phyloP scores from a whole-genome alignment of 2,797 vertebrate species.

The Brachymystax lenok region DNA sequence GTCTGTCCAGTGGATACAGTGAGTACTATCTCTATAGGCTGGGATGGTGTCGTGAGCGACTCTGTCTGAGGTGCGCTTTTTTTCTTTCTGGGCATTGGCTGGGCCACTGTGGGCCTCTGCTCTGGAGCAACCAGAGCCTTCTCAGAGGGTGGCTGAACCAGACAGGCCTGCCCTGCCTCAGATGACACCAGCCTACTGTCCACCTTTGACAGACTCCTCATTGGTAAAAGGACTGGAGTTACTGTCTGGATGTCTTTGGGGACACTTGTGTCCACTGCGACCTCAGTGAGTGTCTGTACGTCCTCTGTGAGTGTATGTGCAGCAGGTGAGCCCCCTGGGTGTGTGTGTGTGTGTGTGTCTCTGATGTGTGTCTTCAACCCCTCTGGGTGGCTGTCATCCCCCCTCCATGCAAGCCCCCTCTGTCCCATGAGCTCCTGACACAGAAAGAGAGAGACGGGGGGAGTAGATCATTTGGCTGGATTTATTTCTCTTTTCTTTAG shows the following conservation, averaged over 20 bases:
- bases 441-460: slow-evolving; percentile 69
- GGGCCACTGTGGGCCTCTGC: slow-evolving; percentile 9
- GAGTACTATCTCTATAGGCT: background rate
- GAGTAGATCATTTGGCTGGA: slow-evolving; percentile 57
- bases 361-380: slow-evolving; percentile 45
- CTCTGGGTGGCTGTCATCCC: slow-evolving; percentile 42
- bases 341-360: slow-evolving; percentile 24
- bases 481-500: slow-evolving; percentile 63
- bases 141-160: background rate
- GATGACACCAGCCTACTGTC: background rate
- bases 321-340: slow-evolving; percentile 18
- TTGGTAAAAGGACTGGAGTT: background rate
- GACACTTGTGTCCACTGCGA: background rate
- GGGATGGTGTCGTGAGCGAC: background rate
- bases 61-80: background rate
- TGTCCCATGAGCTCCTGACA: slow-evolving; percentile 66
- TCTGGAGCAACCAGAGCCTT: background rate
- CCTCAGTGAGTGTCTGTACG: background rate
- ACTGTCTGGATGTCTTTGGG: background rate
- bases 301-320: slow-evolving; percentile 20
- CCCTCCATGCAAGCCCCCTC: slow-evolving; percentile 61
- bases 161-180: background rate
- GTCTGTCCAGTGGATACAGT: background rate
- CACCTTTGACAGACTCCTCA: background rate
- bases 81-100: slow-evolving; percentile 7